Evolutionary conservation across 2,888 invertebrate genomes (phyloP), one percentile per base, ranked within the genome.

Genomic region (Drosophila parthenogenetica): DNA sequence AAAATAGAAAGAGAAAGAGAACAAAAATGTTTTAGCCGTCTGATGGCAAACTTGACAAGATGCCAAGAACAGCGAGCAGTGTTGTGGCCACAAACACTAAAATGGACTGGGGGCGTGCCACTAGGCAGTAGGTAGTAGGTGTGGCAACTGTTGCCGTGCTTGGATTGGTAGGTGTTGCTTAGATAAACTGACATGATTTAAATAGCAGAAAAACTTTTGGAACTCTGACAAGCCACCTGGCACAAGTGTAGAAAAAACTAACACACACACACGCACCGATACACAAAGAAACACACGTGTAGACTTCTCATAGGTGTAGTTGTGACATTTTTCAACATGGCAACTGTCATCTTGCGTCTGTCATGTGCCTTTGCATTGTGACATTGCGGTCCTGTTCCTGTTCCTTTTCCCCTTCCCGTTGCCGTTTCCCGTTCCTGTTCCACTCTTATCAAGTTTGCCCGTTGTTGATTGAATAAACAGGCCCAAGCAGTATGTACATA

Each of bases 111-210:
- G 40, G 73, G 68, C 65, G 76, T 62, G 51, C 25, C 58, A 19
- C 46, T 51, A 14, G 74, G 3, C 11, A 13, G 13, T 35, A 35
- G 35, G 35, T 35, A 2, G 13, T 35, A 50, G 77, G 79, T 70
- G 74, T 69, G 74, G 79, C 79, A 74, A 72, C 74, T 69, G 79
- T 69, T 79, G 75, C 73, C 57, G 50, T 51, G 35, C 51, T 55
- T 57, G 75, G 68, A 59, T 63, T 73, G 62, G 61, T 54, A 67
- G 64, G 71, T 85, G 85, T 73, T 81, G 83, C 78, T 85, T 85
- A 84, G 87, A 87, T 84, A 87, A 85, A 85, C 82, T 87, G 88
- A 65, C 87, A 77, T 82, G 88, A 87, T 87, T 87, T 87, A 84
- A 84, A 87, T 82, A 82, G 80, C 73, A 76, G 83, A 87, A 84